These are phyloP conservation scores for Petromus typicus DNA, from an alignment of 2,113 vertebrate species.

Conservation along the genomic window DNA sequence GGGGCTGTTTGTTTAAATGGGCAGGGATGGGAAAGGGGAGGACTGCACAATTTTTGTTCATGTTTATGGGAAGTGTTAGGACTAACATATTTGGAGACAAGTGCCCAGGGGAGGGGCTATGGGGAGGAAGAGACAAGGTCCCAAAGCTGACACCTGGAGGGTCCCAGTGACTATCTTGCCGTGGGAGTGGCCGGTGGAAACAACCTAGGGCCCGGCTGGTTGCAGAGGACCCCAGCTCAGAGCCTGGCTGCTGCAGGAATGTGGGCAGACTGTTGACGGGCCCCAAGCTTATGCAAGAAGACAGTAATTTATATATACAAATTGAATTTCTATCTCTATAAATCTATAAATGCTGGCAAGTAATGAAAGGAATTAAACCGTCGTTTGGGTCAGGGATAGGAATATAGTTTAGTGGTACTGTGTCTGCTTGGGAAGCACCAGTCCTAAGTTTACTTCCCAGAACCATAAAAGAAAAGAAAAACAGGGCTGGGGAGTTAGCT, in stretches of 20 bases:
- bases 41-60: slow-evolving; percentile 30
- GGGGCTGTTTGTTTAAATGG: slow-evolving; percentile 59
- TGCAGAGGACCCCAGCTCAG: not conserved
- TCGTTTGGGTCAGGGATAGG: not conserved
- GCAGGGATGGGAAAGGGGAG: slow-evolving; percentile 35
- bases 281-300: not conserved
- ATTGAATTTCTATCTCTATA: not conserved
- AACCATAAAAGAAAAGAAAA: no score
- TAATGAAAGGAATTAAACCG: not conserved
- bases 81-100: not conserved
- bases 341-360: slow-evolving; percentile 25
- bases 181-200: no score
- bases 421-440: no score
- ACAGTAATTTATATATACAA: not conserved
- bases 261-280: not conserved
- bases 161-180: not conserved
- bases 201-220: not conserved
- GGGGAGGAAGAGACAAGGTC: not conserved
- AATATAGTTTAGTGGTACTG: no score
- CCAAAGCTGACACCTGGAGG: not conserved
- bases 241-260: not conserved
- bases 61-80: slow-evolving; percentile 13
- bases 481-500: no score
- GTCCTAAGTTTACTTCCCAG: no score
- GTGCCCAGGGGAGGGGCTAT: not conserved